Base-by-base conservation (phyloP, 2,888 invertebrate species). In the Arge pagana region DNA sequence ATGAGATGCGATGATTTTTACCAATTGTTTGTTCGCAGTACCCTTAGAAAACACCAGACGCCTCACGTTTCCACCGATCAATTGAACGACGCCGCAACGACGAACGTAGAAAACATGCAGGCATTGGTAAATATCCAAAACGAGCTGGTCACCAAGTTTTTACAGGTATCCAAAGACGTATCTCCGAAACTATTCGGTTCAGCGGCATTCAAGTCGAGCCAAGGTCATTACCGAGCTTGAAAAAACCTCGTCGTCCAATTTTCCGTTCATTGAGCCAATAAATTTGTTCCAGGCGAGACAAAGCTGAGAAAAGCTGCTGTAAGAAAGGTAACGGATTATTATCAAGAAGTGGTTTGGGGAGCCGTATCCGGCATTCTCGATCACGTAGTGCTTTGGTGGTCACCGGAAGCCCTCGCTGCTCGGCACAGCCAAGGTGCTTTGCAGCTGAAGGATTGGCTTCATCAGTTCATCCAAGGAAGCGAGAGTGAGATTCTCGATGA, bases 331-430 rank as follows among this genome's bases (percentile, higher is more conserved):
- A 78, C 84, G 5, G 83, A 85, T 63, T 88, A 86, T 68, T 89
- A 88, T 67, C 86, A 88, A 64, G 85, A 87, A 68, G 83, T 87
- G 49, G 77, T 90, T 21, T 93, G 92, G 92, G 87, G 88, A 0
- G 87, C 90, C 67, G 88, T 90, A 1, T 91, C 91, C 1, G 86
- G 86, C 54, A 87, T 85, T 65, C 79, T 90, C 42, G 90, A 92
- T 68, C 91, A 93, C 66, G 85, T 90, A 15, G 82, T 92, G 16
- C 78, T 93, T 1, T 93, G 92, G 93, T 91, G 91, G 90, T 87
- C 88, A 1, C 80, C 85, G 8, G 86, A 85, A 57, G 88, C 89
- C 1, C 76, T 90, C 35, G 86, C 88, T 10, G 83, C 84, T 51
- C 82, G 82, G 78, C 81, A 76, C 52, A 64, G 62, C 48, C 64